These are phyloP conservation scores for Strix aluco DNA, from an alignment of 2,113 vertebrate genomes.

Conservation along the genomic window DNA sequence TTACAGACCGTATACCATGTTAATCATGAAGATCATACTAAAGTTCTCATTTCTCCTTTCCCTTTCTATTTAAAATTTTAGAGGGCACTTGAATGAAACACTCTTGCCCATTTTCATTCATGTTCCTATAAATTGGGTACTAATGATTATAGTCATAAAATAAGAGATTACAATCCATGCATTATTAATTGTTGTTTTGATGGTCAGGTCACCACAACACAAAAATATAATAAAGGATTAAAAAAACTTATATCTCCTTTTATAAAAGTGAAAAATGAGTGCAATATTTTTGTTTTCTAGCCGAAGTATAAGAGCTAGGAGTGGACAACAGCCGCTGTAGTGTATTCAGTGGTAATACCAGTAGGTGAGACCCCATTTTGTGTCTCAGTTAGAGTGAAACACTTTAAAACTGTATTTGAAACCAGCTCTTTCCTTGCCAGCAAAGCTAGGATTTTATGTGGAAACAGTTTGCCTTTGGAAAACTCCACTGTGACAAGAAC, in stretches of 20 bases:
- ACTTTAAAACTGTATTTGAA: neutral
- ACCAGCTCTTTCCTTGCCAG: neutral
- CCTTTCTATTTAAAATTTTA: neutral
- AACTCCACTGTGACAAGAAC: neutral
- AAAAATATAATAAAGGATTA: neutral
- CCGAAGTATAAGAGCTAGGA: neutral
- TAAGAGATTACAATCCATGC: neutral
- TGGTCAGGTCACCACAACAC: neutral
- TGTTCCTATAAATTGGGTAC: neutral
- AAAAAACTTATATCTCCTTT: neutral
- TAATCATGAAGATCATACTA: neutral
- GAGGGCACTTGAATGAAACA: neutral
- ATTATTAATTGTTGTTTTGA: neutral
- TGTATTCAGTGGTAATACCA: neutral
- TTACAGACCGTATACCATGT: neutral
- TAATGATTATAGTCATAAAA: neutral
- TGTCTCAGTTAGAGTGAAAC: neutral
- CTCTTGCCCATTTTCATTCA: neutral
- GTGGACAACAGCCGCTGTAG: neutral
- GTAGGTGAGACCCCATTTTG: neutral
- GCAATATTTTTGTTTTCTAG: neutral
- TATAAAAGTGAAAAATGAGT: neutral
- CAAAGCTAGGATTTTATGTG: neutral
- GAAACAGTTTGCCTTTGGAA: neutral
- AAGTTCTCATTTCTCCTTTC: neutral